Evolutionary conservation across 2,888 invertebrate genomes (phyloP).

Genomic region (Vanessa cardui): DNA sequence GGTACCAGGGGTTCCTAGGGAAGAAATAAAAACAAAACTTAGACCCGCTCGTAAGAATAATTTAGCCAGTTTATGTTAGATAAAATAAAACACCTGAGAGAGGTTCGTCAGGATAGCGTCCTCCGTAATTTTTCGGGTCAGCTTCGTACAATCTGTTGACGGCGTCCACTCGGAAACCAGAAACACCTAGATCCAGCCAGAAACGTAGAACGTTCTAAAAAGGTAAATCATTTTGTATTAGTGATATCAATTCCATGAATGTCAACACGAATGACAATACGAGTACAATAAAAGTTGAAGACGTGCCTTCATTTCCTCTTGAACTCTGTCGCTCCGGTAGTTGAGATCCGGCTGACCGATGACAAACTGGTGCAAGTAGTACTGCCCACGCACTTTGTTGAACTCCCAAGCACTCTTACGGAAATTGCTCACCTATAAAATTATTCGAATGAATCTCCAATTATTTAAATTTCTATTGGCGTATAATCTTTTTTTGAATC

Average conservation of each 20-base stretch:
- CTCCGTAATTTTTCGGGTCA: constrained; percentile 53
- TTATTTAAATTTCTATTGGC: background rate
- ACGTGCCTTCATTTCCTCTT: constrained; percentile 80
- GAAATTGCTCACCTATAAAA: constrained; percentile 74
- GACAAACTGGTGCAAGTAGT: constrained; percentile 88
- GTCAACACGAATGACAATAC: no score
- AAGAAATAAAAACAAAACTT: background rate
- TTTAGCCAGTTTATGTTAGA: no score
- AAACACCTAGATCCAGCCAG: constrained; percentile 92
- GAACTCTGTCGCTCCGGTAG: constrained; percentile 83
- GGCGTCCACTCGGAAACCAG: constrained; percentile 93
- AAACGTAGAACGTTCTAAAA: constrained; percentile 85
- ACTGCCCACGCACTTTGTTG: constrained; percentile 83
- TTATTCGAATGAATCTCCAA: background rate
- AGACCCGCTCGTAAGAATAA: background rate
- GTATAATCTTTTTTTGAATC: background rate
- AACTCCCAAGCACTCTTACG: constrained; percentile 88
- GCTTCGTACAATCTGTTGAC: constrained; percentile 76
- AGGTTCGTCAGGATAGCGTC: constrained; percentile 81
- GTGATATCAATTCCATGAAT: no score
- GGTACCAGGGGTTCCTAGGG: constrained; percentile 52
- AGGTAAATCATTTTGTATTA: no score
- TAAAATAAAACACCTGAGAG: constrained; percentile 54
- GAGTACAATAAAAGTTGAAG: no score
- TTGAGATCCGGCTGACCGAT: constrained; percentile 89